phyloP scores from a whole-genome alignment of 2,888 invertebrate species.

The Lasius platythorax region DNA sequence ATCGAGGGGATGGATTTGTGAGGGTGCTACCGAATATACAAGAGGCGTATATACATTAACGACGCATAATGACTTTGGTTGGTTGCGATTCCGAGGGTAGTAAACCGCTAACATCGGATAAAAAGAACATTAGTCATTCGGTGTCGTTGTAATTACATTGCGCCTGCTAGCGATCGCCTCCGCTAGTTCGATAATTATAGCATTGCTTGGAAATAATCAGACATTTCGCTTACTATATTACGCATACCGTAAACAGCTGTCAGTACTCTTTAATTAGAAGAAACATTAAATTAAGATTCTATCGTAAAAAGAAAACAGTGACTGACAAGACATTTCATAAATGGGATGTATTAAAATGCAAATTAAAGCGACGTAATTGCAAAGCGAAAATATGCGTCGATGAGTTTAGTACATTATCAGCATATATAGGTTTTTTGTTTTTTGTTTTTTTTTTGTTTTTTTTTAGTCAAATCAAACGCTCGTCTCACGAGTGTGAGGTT shows the following conservation, averaged over 20 bases:
- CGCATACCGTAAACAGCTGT: not conserved
- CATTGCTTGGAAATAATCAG: constrained; percentile 42
- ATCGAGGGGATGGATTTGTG: constrained; percentile 52
- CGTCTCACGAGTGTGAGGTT: not conserved
- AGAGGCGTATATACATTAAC: constrained; percentile 82
- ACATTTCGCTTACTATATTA: not conserved
- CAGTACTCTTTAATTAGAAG: not conserved
- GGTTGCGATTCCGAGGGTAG: constrained; percentile 65
- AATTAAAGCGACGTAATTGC: constrained; percentile 1
- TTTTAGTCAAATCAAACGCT: constrained; percentile 16
- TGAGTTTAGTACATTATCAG: not conserved
- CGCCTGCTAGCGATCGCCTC: constrained; percentile 42
- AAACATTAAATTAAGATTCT: not conserved
- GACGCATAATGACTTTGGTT: constrained; percentile 81
- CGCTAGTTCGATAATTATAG: constrained; percentile 45
- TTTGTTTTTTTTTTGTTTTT: constrained; percentile 26
- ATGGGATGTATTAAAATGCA: not conserved
- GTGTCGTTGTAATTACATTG: constrained; percentile 82
- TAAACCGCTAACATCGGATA: constrained; percentile 76
- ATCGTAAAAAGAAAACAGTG: not conserved
- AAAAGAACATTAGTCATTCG: constrained; percentile 85
- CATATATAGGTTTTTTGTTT: constrained; percentile 13
- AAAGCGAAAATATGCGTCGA: not conserved
- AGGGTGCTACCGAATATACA: constrained; percentile 67
- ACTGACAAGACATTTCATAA: not conserved